These are phyloP conservation scores for Gastrophryne carolinensis DNA, from an alignment of 2,797 vertebrate genomes.

Conservation along the genomic window DNA sequence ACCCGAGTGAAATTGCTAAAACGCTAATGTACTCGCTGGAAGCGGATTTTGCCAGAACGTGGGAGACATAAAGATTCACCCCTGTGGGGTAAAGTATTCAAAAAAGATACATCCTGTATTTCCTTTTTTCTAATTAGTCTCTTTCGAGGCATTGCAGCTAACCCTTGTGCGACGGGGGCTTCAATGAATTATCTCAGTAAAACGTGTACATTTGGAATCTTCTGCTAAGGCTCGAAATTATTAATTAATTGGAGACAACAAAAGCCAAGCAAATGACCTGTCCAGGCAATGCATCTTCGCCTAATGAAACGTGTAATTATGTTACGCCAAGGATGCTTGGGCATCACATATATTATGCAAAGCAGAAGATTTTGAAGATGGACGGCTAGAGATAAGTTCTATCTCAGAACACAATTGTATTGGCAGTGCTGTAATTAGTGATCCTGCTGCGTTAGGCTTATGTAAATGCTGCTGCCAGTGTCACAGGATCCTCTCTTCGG, in stretches of 20 bases:
- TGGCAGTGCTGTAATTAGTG: background rate
- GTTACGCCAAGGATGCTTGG: background rate
- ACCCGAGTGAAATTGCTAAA: background rate
- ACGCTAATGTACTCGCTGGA: background rate
- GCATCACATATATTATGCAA: background rate
- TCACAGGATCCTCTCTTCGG: too few species aligned
- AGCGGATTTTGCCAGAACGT: background rate
- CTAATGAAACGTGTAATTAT: background rate
- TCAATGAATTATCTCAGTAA: background rate
- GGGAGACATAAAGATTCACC: constrained; percentile 2
- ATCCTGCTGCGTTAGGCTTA: background rate
- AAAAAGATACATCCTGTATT: constrained; percentile 16
- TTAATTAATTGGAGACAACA: constrained; percentile 21
- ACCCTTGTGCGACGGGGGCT: background rate
- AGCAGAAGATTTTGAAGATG: background rate
- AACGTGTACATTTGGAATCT: background rate
- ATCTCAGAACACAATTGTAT: background rate
- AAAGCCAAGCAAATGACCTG: background rate
- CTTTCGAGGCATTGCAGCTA: background rate
- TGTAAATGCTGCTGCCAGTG: too few species aligned
- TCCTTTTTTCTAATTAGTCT: constrained; percentile 6
- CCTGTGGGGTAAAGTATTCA: background rate
- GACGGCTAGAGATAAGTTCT: background rate
- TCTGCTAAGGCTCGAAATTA: background rate
- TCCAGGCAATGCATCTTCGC: background rate